These are phyloP conservation scores for Equus quagga DNA, from an alignment of 2,113 vertebrate genomes.

Conservation along the genomic window DNA sequence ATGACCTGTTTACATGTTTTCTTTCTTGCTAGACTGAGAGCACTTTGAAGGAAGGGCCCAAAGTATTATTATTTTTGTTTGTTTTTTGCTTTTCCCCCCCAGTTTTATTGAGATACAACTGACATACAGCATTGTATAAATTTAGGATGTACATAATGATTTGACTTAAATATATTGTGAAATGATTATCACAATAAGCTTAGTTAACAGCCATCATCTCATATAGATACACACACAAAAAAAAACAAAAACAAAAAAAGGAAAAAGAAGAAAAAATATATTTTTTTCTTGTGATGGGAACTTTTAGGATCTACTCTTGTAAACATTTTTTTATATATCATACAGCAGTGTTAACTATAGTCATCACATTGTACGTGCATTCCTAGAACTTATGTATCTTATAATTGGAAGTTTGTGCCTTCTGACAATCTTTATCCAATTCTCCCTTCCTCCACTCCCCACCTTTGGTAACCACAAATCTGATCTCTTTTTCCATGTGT, in stretches of 20 bases:
- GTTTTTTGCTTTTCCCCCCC: not conserved
- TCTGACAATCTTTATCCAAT: not conserved
- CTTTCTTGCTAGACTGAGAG: not conserved
- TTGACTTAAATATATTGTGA: not conserved
- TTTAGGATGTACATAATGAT: not conserved
- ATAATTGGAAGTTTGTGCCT: not conserved
- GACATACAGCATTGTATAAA: not conserved
- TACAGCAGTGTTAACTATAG: not conserved
- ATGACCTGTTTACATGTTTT: not conserved
- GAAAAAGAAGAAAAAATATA: not conserved
- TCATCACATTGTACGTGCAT: accelerated
- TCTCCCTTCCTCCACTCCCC: not conserved
- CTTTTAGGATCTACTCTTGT: not conserved
- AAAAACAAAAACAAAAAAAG: not conserved
- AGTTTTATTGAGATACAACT: not conserved
- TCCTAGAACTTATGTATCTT: not conserved
- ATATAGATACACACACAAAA: not conserved
- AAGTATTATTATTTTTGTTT: not conserved
- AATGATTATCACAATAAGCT: not conserved
- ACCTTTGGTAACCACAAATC: not conserved
- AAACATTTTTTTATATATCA: not conserved
- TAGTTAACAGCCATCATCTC: not conserved
- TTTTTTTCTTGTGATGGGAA: not conserved
- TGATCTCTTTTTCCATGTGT: not conserved
- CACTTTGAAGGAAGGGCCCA: not conserved